These are phyloP conservation scores for Sternarchorhynchus goeldii DNA, from an alignment of 2,797 vertebrate genomes.

Conservation along the genomic window DNA sequence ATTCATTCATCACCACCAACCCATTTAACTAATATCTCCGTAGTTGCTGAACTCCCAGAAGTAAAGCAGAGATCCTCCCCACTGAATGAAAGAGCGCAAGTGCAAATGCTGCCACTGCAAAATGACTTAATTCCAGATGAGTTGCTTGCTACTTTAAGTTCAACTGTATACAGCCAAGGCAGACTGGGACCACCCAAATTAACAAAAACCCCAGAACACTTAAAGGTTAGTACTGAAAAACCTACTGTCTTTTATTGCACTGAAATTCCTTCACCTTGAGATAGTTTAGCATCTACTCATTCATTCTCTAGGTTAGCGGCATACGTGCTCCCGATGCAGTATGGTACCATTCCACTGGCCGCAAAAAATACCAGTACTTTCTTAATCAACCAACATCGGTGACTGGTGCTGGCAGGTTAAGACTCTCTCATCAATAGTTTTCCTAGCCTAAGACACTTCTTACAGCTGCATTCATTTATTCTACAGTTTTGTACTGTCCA, in stretches of 20 bases:
- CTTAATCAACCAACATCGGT: conserved; percentile 83
- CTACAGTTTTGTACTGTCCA: not conserved
- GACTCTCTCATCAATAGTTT: not conserved
- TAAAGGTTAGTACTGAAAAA: conserved; percentile 49
- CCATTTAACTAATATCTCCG: not conserved
- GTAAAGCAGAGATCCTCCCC: conserved; percentile 42
- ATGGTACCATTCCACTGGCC: conserved; percentile 80
- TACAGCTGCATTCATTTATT: not conserved
- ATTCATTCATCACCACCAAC: not conserved
- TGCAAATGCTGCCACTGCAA: conserved; percentile 55
- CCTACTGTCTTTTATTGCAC: not conserved
- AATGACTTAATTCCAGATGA: conserved; percentile 76
- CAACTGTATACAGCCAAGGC: conserved; percentile 64
- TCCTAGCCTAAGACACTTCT: not conserved
- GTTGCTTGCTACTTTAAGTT: conserved; percentile 76
- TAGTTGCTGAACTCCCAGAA: conserved; percentile 52
- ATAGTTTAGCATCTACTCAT: not conserved
- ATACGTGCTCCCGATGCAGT: conserved; percentile 73
- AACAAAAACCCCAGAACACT: conserved; percentile 62
- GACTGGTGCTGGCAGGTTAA: conserved; percentile 83
- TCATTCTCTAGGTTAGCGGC: conserved; percentile 66
- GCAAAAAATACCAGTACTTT: conserved; percentile 82
- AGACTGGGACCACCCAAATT: conserved; percentile 62
- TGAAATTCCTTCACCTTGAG: not conserved
- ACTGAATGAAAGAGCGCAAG: conserved; percentile 44